phyloP scores from a whole-genome alignment of 35 echinoderm and acorn worm genomes.

The Hemicentrotus pulcherrimus region DNA sequence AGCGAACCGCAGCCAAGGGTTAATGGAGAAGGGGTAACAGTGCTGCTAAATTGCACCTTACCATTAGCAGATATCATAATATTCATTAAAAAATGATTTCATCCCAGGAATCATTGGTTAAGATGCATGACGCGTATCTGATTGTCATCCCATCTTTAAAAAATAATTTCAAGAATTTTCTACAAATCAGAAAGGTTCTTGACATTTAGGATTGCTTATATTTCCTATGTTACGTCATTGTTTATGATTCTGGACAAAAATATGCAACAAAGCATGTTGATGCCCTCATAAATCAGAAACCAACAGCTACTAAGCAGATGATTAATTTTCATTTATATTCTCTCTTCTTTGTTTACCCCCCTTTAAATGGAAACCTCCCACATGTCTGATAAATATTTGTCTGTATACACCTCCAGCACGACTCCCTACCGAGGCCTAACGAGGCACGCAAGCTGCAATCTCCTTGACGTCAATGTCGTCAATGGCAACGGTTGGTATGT shows the following conservation, averaged over 20 bases:
- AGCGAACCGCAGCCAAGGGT: background rate
- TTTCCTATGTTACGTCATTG: background rate
- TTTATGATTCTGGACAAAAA: background rate
- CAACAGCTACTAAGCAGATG: background rate
- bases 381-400: background rate
- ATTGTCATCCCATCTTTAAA: too few relatives aligned
- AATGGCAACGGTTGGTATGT: constrained; percentile 1
- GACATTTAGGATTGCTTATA: too few relatives aligned
- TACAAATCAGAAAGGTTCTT: too few relatives aligned
- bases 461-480: constrained; percentile 38
- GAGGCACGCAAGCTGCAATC: constrained; percentile 5
- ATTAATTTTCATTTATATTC: background rate
- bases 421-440: constrained; percentile 19
- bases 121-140: too few relatives aligned
- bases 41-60: background rate
- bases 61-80: too few relatives aligned
- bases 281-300: background rate
- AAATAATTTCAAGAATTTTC: too few relatives aligned
- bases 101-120: too few relatives aligned
- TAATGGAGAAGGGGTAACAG: background rate
- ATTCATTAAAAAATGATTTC: too few relatives aligned
- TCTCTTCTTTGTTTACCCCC: background rate
- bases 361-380: background rate
- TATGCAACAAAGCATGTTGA: background rate
- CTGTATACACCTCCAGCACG: background rate